Percentiles rank a stretch among this genome's conserved stretches.
Conservation (phyloP, 2,888 invertebrate genomes). For the Netelia fuscicornis region DNA sequence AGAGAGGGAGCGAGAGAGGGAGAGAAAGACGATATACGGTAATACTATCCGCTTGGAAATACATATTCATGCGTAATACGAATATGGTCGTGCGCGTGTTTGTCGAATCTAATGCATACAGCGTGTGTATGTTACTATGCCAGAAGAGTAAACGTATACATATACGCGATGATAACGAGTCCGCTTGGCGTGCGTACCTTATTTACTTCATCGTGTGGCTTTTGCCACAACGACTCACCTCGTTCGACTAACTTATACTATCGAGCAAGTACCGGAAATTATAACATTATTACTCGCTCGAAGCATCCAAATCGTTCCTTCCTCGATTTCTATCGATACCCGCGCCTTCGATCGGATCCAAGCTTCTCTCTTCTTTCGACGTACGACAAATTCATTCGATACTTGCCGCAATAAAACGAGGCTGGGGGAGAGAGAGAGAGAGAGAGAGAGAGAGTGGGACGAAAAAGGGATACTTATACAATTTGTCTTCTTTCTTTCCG, state of each 20-base stretch:
- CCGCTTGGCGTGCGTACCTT: not conserved
- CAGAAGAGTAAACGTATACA: not conserved
- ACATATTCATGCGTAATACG: slow-evolving; percentile 66
- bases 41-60: slow-evolving; percentile 37
- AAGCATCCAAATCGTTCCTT: not conserved
- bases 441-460: too few relatives aligned
- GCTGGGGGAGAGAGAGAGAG: not conserved
- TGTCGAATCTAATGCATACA: slow-evolving; percentile 51
- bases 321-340: not conserved
- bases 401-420: not conserved
- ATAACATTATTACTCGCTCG: slow-evolving; percentile 15
- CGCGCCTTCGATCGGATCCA: not conserved
- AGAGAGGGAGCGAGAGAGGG: slow-evolving; percentile 7
- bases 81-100: slow-evolving; percentile 62
- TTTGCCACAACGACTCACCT: slow-evolving; percentile 36
- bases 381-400: not conserved
- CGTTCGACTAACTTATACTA: slow-evolving; percentile 26
- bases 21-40: slow-evolving; percentile 14
- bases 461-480: not conserved
- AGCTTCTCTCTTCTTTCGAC: not conserved
- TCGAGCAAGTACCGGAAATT: slow-evolving; percentile 42
- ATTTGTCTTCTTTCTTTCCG: slow-evolving; percentile 22
- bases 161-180: slow-evolving; percentile 39
- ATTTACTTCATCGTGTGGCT: slow-evolving; percentile 18
- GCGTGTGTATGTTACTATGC: slow-evolving; percentile 17